Percentiles rank a stretch among this genome's conserved stretches.
Conservation (phyloP, 2,797 vertebrate genomes). For the Ciconia nigra region DNA sequence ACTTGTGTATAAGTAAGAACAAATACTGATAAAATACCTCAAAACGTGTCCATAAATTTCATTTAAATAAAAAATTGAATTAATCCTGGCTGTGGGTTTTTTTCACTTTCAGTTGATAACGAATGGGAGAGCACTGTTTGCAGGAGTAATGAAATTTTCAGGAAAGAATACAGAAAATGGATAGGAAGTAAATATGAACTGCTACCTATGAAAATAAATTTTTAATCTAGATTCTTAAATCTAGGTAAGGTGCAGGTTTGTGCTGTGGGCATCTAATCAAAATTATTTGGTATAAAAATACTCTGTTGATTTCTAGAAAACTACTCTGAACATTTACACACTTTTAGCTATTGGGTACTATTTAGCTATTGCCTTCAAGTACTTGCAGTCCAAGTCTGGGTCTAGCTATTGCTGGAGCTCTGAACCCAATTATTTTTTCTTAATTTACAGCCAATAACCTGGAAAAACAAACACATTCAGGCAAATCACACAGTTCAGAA, state of each 20-base stretch:
- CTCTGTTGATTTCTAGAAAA: not conserved
- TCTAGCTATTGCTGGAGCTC: not conserved
- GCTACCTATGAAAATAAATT: not conserved
- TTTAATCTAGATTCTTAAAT: not conserved
- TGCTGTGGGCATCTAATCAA: not conserved
- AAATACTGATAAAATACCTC: conserved; percentile 22
- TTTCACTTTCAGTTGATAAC: not conserved
- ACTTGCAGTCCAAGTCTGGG: not conserved
- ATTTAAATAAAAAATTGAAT: conserved; percentile 11
- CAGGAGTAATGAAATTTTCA: not conserved
- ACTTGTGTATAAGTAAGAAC: not conserved
- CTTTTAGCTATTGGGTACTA: not conserved
- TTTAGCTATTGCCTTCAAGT: not conserved
- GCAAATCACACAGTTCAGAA: not conserved
- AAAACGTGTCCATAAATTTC: conserved; percentile 11
- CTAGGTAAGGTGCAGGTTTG: not conserved
- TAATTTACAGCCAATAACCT: not conserved
- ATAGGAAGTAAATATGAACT: not conserved
- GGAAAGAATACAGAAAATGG: not conserved
- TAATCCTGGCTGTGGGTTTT: not conserved
- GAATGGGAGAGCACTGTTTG: not conserved
- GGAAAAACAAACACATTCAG: not conserved
- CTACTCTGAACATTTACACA: not conserved
- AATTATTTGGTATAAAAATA: not conserved
- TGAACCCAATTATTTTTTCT: not conserved